These are phyloP conservation scores for Drosophila arawakana DNA, from an alignment of 1,140 invertebrate genomes.

Conservation along the genomic window DNA sequence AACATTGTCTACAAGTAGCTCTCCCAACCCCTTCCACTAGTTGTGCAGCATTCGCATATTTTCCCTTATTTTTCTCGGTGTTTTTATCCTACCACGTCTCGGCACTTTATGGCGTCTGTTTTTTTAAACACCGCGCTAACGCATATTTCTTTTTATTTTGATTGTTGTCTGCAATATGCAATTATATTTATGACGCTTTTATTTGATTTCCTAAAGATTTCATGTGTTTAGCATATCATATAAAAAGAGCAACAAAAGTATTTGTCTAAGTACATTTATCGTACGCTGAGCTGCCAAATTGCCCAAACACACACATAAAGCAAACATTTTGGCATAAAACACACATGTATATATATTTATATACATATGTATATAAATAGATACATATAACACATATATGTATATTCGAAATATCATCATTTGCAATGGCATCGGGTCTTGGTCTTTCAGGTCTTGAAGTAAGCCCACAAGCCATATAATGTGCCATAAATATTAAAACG, in stretches of 20 bases:
- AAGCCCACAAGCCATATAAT: conserved; percentile 82
- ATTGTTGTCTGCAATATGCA: conserved; percentile 59
- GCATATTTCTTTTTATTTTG: conserved; percentile 26
- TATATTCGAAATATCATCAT: conserved; percentile 38
- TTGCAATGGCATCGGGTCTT: not conserved
- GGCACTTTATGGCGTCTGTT: conserved; percentile 19
- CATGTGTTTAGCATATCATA: conserved; percentile 62
- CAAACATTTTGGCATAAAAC: conserved; percentile 16
- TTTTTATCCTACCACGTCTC: conserved; percentile 3
- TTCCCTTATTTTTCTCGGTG: not conserved
- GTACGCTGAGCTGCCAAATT: conserved; percentile 40
- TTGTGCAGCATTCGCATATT: not conserved
- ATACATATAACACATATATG: conserved; percentile 5
- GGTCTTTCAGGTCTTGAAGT: conserved; percentile 43
- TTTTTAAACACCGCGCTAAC: conserved; percentile 12
- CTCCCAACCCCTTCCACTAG: conserved; percentile 4
- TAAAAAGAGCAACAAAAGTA: conserved; percentile 1
- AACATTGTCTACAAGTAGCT: conserved; percentile 40
- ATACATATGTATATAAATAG: conserved; percentile 7
- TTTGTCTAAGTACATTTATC: conserved; percentile 59
- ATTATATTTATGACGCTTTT: conserved; percentile 79
- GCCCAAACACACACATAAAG: conserved; percentile 16
- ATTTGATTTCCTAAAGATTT: conserved; percentile 78
- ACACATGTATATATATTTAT: conserved; percentile 12
- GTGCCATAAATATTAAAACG: conserved; percentile 83